Percentiles rank a stretch among this genome's conserved stretches.
Evolutionary conservation across 2,797 vertebrate genomes (phyloP).

Genomic region (Calcarius lapponicus): DNA sequence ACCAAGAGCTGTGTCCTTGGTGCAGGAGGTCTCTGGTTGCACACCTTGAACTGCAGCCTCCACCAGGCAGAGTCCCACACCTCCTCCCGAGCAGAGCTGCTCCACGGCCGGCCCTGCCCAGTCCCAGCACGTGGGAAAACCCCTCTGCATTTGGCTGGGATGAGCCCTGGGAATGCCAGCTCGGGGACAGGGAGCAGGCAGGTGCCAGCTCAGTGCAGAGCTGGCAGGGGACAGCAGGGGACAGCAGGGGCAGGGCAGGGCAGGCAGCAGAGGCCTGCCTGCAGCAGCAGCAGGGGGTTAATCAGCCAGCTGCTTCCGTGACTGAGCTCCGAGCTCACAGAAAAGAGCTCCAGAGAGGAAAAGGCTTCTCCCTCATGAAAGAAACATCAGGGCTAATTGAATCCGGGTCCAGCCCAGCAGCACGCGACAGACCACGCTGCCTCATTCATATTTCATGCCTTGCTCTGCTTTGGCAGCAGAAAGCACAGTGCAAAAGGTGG

Average conservation of each 20-base stretch:
- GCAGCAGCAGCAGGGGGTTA: slow-evolving; percentile 16
- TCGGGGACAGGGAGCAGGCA: not conserved
- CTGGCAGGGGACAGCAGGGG: not conserved
- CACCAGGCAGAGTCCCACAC: accelerated
- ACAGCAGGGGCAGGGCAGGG: too few species aligned
- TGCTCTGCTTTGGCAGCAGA: not conserved
- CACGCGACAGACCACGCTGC: not conserved
- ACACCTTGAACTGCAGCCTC: not conserved
- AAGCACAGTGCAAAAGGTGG: not conserved
- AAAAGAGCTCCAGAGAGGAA: not conserved
- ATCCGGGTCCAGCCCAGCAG: slow-evolving; percentile 33
- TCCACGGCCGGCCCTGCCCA: accelerated
- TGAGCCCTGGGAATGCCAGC: not conserved
- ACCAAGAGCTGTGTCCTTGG: not conserved
- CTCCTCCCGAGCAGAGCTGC: not conserved
- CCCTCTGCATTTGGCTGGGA: accelerated
- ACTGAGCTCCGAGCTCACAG: slow-evolving; percentile 5
- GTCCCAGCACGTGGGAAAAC: accelerated
- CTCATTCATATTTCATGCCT: slow-evolving; percentile 66
- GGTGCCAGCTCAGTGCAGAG: not conserved
- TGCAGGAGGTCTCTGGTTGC: not conserved
- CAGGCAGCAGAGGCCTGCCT: not conserved
- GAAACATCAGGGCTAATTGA: slow-evolving; percentile 72
- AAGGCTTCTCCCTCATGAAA: slow-evolving; percentile 69
- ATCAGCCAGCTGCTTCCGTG: slow-evolving; percentile 65